These are phyloP conservation scores for Girardinus metallicus DNA, from an alignment of 2,797 vertebrate genomes.

Conservation along the genomic window DNA sequence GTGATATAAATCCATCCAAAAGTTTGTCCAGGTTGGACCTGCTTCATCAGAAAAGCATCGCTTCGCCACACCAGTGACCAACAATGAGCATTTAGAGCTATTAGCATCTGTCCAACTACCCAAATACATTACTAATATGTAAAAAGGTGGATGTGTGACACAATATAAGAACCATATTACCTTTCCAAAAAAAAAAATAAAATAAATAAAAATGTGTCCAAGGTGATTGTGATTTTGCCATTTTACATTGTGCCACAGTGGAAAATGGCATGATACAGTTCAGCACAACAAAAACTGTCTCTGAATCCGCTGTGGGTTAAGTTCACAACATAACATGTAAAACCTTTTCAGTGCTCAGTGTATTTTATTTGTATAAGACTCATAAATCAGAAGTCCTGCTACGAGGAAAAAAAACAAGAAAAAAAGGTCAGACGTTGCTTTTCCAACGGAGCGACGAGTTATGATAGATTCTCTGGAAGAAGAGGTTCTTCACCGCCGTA, in stretches of 20 bases:
- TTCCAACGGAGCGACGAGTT: constrained; percentile 1
- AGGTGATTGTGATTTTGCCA: background rate
- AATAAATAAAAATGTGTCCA: background rate
- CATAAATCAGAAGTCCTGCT: too few species aligned
- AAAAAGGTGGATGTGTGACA: background rate
- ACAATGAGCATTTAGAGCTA: background rate
- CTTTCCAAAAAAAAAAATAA: background rate
- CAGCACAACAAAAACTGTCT: background rate
- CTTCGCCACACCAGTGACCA: background rate
- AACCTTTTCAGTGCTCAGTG: background rate
- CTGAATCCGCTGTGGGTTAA: background rate
- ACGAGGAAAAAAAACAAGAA: too few species aligned
- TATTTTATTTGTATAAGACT: too few species aligned
- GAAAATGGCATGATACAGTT: background rate
- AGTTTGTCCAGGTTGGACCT: too few species aligned
- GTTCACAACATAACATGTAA: background rate
- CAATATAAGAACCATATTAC: background rate
- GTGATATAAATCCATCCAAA: too few species aligned
- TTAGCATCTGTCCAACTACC: background rate
- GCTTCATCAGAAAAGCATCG: too few species aligned
- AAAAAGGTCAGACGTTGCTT: constrained; percentile 2
- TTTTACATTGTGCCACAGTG: background rate
- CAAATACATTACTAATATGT: background rate
- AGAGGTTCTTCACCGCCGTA: background rate
- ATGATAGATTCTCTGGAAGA: background rate